Evolutionary conservation across 2,888 invertebrate genomes (phyloP), one percentile per base, ranked within the genome.

Genomic region (Brachyptera risi): DNA sequence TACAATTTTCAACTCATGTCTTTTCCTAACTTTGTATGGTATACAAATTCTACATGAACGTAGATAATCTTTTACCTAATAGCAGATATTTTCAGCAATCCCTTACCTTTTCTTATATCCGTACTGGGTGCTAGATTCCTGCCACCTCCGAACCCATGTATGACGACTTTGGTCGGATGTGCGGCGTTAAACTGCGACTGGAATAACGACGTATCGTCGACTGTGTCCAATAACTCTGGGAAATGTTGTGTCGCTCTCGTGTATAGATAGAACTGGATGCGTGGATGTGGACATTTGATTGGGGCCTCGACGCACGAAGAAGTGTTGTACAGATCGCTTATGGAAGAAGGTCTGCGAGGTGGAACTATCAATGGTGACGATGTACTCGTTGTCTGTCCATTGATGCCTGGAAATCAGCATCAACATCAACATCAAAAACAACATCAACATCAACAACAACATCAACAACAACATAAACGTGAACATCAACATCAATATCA

Each of bases 121-220:
- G 92, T 91, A 72, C 91, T 92, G 0, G 92, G 92, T 0, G 90
- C 86, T 31, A 87, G 78, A 71, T 88, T 85, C 64, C 91, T 78
- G 0, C 92, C 92, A 0, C 92, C 92, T 0, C 92, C 92, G 70
- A 96, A 95, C 4, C 95, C 95, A 71, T 95, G 95, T 17, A 95
- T 90, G 49, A 96, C 85, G 21, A 96, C 81, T 77, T 95, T 95
- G 3, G 92, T 91, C 0, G 89, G 87, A 73, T 90, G 84, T 0
- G 79, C 81, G 0, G 85, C 81, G 74, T 93, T 89, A 74, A 92
- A 95, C 67, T 82, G 84, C 0, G 91, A 89, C 63, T 81, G 80
- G 66, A 84, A 84, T 21, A 94, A 75, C 0, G 91, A 87, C 37
- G 86, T 83, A 49, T 82, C 78, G 68, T 86, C 82, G 23, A 84